Conservation (phyloP, 1,140 invertebrate genomes). For the Pseudoatta argentina region DNA sequence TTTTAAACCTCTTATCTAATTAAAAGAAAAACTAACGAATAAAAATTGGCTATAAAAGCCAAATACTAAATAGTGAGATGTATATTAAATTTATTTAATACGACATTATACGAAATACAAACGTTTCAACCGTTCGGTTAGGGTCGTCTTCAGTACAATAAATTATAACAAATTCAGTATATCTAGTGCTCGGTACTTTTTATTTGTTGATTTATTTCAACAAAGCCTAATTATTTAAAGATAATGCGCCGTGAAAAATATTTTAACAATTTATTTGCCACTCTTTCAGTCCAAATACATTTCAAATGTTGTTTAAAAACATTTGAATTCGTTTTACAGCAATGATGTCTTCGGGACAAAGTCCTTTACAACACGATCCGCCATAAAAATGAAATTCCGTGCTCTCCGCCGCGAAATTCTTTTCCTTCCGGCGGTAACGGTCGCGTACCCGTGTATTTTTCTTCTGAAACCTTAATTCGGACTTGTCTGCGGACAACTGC, state of each 20-base stretch:
- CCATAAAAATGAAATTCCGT: slow-evolving; percentile 46
- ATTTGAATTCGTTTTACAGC: background rate
- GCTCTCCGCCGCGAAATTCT: background rate
- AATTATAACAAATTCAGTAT: too few relatives aligned
- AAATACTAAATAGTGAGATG: too few relatives aligned
- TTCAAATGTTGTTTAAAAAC: background rate
- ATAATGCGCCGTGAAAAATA: background rate
- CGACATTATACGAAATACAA: too few relatives aligned
- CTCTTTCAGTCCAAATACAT: background rate
- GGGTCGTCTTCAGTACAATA: too few relatives aligned
- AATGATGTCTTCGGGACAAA: slow-evolving; percentile 19
- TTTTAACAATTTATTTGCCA: background rate
- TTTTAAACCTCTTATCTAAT: too few relatives aligned
- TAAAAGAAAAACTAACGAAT: too few relatives aligned
- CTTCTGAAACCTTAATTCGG: slow-evolving; percentile 73
- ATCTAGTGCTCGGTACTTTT: too few relatives aligned
- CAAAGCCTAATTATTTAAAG: too few relatives aligned
- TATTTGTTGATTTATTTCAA: too few relatives aligned
- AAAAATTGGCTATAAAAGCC: too few relatives aligned
- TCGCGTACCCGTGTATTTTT: slow-evolving; percentile 66
- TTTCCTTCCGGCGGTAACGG: slow-evolving; percentile 57
- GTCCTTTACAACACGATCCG: background rate
- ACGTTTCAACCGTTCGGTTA: too few relatives aligned
- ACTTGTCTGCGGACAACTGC: slow-evolving; percentile 65
- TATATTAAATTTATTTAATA: too few relatives aligned